Percentiles rank a stretch among this genome's conserved stretches.
phyloP scores from a whole-genome alignment of 2,888 invertebrate genomes.

The Polyommatus icarus region DNA sequence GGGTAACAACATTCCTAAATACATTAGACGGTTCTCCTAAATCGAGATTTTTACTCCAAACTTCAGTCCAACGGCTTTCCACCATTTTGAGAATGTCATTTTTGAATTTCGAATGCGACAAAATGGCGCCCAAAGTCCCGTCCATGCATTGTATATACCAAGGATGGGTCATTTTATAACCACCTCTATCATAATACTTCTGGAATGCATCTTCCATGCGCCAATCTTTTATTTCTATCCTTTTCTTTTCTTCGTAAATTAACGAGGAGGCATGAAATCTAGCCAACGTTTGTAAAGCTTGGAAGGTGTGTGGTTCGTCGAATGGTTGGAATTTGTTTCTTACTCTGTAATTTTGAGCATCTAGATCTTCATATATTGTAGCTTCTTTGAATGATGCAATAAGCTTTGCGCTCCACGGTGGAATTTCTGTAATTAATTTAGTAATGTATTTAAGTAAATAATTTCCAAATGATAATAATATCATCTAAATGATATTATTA shows the following conservation, averaged over 20 bases:
- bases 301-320: constrained; percentile 68
- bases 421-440: constrained; percentile 50
- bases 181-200: constrained; percentile 51
- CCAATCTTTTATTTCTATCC: constrained; percentile 52
- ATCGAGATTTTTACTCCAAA: constrained; percentile 57
- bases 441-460: not conserved
- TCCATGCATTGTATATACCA: constrained; percentile 67
- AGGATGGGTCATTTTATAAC: constrained; percentile 51
- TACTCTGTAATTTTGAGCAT: constrained; percentile 54
- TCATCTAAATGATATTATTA: not conserved
- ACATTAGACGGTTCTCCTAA: constrained; percentile 54
- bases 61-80: constrained; percentile 54
- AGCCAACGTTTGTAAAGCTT: constrained; percentile 69
- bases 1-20: constrained; percentile 77
- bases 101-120: constrained; percentile 58
- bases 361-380: constrained; percentile 70
- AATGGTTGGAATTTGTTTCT: constrained; percentile 63
- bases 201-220: constrained; percentile 57
- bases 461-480: not conserved
- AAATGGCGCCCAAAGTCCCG: constrained; percentile 61
- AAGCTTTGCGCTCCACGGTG: constrained; percentile 62
- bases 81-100: constrained; percentile 48
- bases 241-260: constrained; percentile 72
- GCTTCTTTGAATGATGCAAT: constrained; percentile 55
- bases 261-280: constrained; percentile 76